Base-by-base conservation (phyloP, 1,140 invertebrate genomes). In the Euborellia annulipes region DNA sequence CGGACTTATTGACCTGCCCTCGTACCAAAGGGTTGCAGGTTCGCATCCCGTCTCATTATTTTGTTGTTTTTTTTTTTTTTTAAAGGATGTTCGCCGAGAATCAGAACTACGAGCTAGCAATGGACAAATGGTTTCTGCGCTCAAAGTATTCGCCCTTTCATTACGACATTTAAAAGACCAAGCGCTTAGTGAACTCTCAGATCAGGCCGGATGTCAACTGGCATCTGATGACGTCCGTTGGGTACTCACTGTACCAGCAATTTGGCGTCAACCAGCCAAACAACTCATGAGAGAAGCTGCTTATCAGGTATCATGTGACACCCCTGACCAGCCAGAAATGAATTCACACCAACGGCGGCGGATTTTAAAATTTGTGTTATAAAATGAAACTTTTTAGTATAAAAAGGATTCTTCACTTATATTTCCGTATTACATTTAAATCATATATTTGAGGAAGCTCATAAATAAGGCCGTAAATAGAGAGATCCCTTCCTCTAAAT, bases 241-340 rank as follows among this genome's bases (percentile, higher is more conserved):
- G 74, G 72, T 77, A 22, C 60, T 77, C 32, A 76, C 73, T 1
- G 74, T 77, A 2, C 75, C 75, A 1, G 74, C 75, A 9, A 72
- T 77, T 19, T 77, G 74, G 74, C 66, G 66, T 45, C 70, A 72
- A 40, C 64, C 67, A 13, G 73, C 73, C 19, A 76, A 76, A 53
- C 73, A 75, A 56, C 71, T 77, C 47, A 74, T 77, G 63, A 58
- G 74, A 50, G 66, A 71, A 44, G 71, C 74, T 3, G 71, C 73
- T 16, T 72, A 75, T 49, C 56, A 70, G 59, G 72, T 75, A 51
- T 46, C 51, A 49, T 27, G n/a, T n/a, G n/a, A n/a, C n/a, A n/a
- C n/a, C n/a, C n/a, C n/a, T n/a, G n/a, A n/a, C n/a, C n/a, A n/a
- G n/a, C n/a, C n/a, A n/a, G n/a, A n/a, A n/a, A n/a, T n/a, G n/a